phyloP scores from a whole-genome alignment of 2,797 vertebrate genomes.

The Hydrolagus colliei region DNA sequence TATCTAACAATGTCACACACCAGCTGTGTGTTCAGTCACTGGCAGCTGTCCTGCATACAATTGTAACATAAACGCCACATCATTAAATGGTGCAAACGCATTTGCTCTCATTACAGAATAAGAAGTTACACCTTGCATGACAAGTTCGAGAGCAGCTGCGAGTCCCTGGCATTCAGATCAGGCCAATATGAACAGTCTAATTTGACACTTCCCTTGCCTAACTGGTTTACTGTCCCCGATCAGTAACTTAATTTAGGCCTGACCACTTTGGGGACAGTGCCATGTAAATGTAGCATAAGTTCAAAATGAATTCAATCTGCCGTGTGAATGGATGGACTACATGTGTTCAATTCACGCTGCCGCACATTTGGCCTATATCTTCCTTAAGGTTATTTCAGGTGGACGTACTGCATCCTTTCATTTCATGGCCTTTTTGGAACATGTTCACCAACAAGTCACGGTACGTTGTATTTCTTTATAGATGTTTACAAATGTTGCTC shows the following conservation, averaged over 20 bases:
- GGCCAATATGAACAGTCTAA: background rate
- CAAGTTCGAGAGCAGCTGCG: background rate
- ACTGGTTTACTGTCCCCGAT: background rate
- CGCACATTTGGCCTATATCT: background rate
- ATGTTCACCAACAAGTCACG: background rate
- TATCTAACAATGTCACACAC: background rate
- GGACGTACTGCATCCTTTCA: background rate
- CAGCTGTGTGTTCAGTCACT: slow-evolving; percentile 11
- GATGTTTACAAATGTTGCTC: background rate
- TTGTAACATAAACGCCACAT: background rate
- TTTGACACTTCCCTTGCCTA: background rate
- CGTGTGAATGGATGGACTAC: background rate
- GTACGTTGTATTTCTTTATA: background rate
- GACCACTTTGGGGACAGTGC: background rate
- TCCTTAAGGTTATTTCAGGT: background rate
- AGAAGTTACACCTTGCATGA: background rate
- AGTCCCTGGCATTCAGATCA: background rate
- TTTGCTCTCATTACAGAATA: background rate
- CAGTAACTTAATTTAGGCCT: background rate
- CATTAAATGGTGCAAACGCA: background rate
- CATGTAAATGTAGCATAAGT: background rate
- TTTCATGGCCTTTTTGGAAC: background rate
- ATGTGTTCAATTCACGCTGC: background rate
- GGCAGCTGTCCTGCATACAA: slow-evolving; percentile 10
- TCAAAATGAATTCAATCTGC: background rate